Evolutionary conservation across 1,140 invertebrate species (phyloP).

Genomic region (Bombyx mori): DNA sequence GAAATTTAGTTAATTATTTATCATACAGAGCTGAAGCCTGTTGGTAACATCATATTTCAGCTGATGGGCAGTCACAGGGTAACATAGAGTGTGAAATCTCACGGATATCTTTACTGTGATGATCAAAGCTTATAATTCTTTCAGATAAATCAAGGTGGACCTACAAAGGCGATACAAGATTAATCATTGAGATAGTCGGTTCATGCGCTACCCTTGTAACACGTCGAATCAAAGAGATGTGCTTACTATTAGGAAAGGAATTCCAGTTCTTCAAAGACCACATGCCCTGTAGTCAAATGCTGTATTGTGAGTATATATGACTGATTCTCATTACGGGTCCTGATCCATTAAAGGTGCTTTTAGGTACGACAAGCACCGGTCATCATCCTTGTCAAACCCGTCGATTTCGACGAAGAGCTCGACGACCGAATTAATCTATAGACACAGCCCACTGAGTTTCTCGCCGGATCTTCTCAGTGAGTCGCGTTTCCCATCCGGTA

Average conservation of each 20-base stretch:
- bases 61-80: too few relatives aligned
- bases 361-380: too few relatives aligned
- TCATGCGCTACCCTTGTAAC: conserved; percentile 79
- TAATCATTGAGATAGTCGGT: conserved; percentile 76
- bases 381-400: too few relatives aligned
- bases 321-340: too few relatives aligned
- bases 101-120: too few relatives aligned
- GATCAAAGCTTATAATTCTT: background rate
- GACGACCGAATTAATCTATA: too few relatives aligned
- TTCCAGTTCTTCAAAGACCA: conserved; percentile 34
- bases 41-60: background rate
- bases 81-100: too few relatives aligned
- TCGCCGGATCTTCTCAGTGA: too few relatives aligned
- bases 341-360: too few relatives aligned
- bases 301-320: conserved; percentile 53
- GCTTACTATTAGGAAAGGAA: conserved; percentile 29
- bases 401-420: too few relatives aligned
- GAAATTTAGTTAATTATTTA: background rate
- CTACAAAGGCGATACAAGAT: conserved; percentile 43
- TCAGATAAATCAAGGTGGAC: conserved; percentile 22
- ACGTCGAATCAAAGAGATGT: conserved; percentile 43
- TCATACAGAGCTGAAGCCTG: background rate
- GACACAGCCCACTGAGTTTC: too few relatives aligned
- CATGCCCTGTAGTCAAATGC: conserved; percentile 32
- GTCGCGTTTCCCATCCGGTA: too few relatives aligned